Base-by-base conservation (phyloP, 2,797 vertebrate genomes). In the Typhlichthys subterraneus region DNA sequence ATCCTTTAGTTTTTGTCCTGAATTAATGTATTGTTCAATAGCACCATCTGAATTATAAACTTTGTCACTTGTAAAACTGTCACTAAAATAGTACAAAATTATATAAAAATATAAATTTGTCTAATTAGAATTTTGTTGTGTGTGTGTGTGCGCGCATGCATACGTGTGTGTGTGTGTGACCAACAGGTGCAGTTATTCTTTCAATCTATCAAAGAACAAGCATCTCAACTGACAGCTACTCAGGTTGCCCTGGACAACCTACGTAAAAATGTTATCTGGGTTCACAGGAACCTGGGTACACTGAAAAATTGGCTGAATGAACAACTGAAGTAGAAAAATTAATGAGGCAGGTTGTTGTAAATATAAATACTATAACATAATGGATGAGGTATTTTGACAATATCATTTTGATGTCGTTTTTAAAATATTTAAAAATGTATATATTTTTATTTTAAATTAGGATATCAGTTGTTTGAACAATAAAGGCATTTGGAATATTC, bases 161-260 rank as follows among this genome's bases (percentile, higher is more conserved):
- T 66, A 4, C 73, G 11, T 9, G 17, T n/a, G 13, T 17, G 53
- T 56, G 45, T 64, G 59, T 79, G 64, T 73, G n/a, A 52, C 33
- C 31, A 62, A n/a, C 72, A 95, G 93, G 87, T 94, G 53, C 85
- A 92, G 79, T 42, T 66, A 51, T 95, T 94, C 81, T 95, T 94
- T 88, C 80, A 91, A 42, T 93, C 86, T 50, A 89, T 93, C 68
- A 83, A 82, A 75, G 88, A 90, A 3, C 84, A 93, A 42, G 73
- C 83, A 4, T 91, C 85, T 67, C 85, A 93, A 66, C 84, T 95
- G 53, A 90, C 87, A 79, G 77, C 69, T 52, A 89, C 83, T 56
- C 84, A 90, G 69, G 57, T 92, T 73, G 86, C 91, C 33, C 62
- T 91, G 48, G 91, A 94, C 69, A 91, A 81, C n/a, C 57, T 93